Percentiles rank a stretch among this genome's conserved stretches.
These are phyloP conservation scores for Struthio camelus DNA, from an alignment of 2,113 vertebrate species.

Conservation along the genomic window DNA sequence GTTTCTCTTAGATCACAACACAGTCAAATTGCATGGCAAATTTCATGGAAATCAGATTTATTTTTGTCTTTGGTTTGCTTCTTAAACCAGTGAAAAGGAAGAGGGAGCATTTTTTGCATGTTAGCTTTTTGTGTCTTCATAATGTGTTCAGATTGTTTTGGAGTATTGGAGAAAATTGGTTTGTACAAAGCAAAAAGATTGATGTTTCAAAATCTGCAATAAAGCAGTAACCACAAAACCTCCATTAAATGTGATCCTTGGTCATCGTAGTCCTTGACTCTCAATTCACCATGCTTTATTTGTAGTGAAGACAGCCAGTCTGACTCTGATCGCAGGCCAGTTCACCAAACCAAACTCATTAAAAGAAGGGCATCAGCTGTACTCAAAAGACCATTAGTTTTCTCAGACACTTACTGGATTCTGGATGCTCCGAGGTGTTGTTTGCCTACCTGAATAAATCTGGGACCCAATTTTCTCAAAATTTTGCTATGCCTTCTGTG, in stretches of 20 bases:
- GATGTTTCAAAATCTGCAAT: background rate
- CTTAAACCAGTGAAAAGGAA: background rate
- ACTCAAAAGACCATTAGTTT: background rate
- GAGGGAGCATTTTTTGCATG: background rate
- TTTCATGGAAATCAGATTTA: background rate
- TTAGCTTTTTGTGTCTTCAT: background rate
- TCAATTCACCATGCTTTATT: fast-evolving
- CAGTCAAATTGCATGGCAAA: background rate
- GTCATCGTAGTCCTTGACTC: background rate
- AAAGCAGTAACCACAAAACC: background rate
- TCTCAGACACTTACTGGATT: background rate
- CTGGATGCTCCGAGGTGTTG: background rate
- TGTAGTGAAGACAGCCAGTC: background rate
- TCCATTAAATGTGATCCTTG: background rate
- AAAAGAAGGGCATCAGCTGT: background rate
- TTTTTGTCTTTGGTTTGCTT: background rate
- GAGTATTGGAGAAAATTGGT: background rate
- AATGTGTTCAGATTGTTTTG: background rate
- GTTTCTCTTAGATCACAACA: background rate
- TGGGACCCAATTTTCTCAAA: background rate
- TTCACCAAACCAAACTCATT: background rate
- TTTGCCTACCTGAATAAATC: background rate
- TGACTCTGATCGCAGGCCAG: background rate
- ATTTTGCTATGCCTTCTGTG: background rate
- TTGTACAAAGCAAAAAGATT: background rate